phyloP scores from a whole-genome alignment of 2,113 vertebrate species.

The Anser cygnoides region DNA sequence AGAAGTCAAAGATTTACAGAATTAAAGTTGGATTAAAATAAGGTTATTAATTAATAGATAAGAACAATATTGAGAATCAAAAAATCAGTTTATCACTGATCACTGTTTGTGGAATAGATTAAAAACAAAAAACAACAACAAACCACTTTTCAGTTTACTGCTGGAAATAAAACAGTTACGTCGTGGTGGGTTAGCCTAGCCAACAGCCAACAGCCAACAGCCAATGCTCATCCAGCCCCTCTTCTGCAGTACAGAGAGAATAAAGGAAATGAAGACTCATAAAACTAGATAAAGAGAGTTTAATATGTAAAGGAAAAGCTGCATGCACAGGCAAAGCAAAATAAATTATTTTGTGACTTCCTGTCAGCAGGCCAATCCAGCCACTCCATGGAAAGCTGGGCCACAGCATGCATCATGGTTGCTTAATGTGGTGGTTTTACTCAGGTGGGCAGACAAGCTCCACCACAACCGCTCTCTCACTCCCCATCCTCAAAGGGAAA shows the following conservation, averaged over 20 bases:
- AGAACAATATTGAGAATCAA: not conserved
- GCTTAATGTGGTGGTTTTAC: no score
- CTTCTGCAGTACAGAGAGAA: not conserved
- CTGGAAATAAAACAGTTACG: not conserved
- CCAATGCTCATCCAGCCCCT: not conserved
- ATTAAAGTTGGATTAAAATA: not conserved
- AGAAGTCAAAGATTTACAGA: not conserved
- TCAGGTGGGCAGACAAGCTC: no score
- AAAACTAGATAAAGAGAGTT: not conserved
- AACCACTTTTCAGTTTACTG: not conserved
- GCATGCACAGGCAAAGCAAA: not conserved
- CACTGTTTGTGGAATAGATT: not conserved
- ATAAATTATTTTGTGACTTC: not conserved
- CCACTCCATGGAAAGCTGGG: not conserved
- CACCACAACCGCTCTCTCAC: no score
- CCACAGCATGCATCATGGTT: not conserved
- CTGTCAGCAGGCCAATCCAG: not conserved
- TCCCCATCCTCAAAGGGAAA: no score
- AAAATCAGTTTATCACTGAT: not conserved
- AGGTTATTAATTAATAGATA: not conserved
- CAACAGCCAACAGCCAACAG: not conserved
- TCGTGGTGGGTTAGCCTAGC: not conserved
- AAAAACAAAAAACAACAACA: not conserved
- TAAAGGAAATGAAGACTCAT: not conserved
- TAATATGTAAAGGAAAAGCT: not conserved